Evolutionary conservation across 2,888 invertebrate genomes (phyloP).

Genomic region (Thymelicus sylvestris): DNA sequence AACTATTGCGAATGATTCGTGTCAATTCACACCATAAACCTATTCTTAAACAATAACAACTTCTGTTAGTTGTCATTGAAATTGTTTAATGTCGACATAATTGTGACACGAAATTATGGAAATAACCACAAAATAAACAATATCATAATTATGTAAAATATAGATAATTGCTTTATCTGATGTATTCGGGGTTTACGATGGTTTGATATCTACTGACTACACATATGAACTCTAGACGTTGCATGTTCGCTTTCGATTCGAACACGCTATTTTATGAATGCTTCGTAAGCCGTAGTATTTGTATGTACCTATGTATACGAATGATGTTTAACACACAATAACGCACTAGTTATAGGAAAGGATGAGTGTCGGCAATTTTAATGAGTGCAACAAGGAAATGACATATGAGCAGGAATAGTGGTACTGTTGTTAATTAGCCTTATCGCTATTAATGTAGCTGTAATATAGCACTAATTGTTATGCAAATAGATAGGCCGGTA

Average conservation of each 20-base stretch:
- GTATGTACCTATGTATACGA: not conserved
- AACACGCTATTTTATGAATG: not conserved
- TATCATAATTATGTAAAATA: no score
- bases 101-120: no score
- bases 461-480: conserved; percentile 18
- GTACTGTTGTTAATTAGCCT: conserved; percentile 24
- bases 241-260: not conserved
- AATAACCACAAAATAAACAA: no score
- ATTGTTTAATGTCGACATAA: no score
- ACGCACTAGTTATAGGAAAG: conserved; percentile 18
- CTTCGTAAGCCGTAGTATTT: not conserved
- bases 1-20: no score
- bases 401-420: conserved; percentile 32
- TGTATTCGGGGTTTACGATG: no score
- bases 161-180: no score
- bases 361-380: conserved; percentile 24
- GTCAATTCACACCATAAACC: no score
- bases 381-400: conserved; percentile 31
- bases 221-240: not conserved
- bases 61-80: no score
- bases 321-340: not conserved
- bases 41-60: no score
- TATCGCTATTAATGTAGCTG: conserved; percentile 22
- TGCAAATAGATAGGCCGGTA: conserved; percentile 22
- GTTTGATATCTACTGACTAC: not conserved